A percentile compares a stretch with the other conserved stretches of the same genome.
These are phyloP conservation scores for Cephus runcator DNA, from an alignment of 2,888 invertebrate genomes.

Conservation along the genomic window DNA sequence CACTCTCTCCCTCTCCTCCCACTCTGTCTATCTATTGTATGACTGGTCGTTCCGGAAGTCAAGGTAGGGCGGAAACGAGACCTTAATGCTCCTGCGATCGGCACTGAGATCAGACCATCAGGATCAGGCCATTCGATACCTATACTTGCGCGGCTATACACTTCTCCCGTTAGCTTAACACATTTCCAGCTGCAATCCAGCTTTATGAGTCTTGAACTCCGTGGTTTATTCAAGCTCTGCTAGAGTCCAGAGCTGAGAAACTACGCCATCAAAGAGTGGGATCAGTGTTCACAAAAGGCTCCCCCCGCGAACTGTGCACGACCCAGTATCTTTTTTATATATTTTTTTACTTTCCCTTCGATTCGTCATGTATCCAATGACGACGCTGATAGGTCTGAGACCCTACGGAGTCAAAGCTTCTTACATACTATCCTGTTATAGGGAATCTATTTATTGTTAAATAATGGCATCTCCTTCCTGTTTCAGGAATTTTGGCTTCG, in stretches of 20 bases:
- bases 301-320: neutral
- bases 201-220: neutral
- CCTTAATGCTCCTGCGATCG: neutral
- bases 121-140: neutral
- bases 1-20: constrained; percentile 2
- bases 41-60: neutral
- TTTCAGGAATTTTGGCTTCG: neutral
- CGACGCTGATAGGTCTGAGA: neutral
- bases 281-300: constrained; percentile 1
- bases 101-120: neutral
- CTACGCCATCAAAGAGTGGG: neutral
- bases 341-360: neutral
- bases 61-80: neutral
- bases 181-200: neutral
- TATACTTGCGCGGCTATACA: neutral
- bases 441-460: neutral
- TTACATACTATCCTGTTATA: neutral
- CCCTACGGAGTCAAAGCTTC: neutral
- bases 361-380: neutral
- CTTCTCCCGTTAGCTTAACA: neutral
- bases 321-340: neutral
- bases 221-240: neutral
- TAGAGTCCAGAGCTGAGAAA: neutral
- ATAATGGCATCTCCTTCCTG: neutral
- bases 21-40: neutral